Percentiles rank a stretch among this genome's conserved stretches.
Evolutionary conservation across 2,113 vertebrate species (phyloP).

Genomic region (Phaethornis superciliosus): DNA sequence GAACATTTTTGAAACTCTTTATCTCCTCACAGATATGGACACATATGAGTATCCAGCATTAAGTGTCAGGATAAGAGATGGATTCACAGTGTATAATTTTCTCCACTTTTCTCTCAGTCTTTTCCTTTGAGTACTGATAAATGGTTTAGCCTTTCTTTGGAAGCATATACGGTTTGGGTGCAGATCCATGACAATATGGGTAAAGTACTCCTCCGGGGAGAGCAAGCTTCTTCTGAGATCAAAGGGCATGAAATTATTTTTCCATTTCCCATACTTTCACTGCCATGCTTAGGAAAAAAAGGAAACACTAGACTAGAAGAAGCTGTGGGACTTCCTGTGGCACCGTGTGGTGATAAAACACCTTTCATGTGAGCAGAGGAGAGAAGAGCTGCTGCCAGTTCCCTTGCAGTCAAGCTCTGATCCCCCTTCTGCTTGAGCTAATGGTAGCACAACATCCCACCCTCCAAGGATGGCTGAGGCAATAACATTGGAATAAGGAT

Average conservation of each 20-base stretch:
- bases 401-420: not conserved
- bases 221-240: not conserved
- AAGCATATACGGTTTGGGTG: not conserved
- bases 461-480: not conserved
- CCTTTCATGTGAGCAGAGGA: not conserved
- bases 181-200: fast-evolving
- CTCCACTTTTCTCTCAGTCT: not conserved
- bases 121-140: not conserved
- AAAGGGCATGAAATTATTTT: not conserved
- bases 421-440: not conserved
- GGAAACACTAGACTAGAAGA: not conserved
- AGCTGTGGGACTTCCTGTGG: not conserved
- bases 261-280: not conserved
- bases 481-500: not conserved
- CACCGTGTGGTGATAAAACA: not conserved
- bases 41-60: not conserved
- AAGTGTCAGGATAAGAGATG: not conserved
- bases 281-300: not conserved
- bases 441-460: not conserved
- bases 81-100: not conserved
- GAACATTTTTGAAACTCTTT: not conserved
- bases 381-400: not conserved
- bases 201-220: not conserved
- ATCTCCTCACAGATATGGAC: not conserved
- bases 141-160: not conserved